Percentiles rank a stretch among this genome's conserved stretches.
These are phyloP conservation scores for Odontophorus gujanensis DNA, from an alignment of 2,113 vertebrate genomes.

Conservation along the genomic window DNA sequence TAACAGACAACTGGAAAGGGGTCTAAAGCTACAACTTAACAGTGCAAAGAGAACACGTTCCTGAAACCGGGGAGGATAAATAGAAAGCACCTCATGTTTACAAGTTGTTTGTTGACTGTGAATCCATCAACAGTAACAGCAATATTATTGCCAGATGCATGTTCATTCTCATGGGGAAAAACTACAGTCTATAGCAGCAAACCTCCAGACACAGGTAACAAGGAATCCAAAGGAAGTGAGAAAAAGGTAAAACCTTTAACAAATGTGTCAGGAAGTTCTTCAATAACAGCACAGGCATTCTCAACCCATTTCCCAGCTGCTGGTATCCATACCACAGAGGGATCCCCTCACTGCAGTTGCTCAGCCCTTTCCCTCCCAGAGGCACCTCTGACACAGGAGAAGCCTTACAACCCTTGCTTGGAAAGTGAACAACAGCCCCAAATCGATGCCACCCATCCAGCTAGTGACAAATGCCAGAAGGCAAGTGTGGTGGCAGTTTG, in stretches of 20 bases:
- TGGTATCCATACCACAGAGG: not conserved
- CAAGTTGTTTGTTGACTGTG: not conserved
- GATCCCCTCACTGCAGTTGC: not conserved
- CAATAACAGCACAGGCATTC: not conserved
- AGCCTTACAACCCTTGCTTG: fast-evolving
- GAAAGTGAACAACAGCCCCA: not conserved
- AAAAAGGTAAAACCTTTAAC: constrained; percentile 15
- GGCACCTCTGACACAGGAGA: not conserved
- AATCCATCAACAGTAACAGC: not conserved
- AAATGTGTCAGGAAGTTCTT: constrained; percentile 34
- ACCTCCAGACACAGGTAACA: not conserved
- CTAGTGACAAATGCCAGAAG: not conserved
- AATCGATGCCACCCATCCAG: not conserved
- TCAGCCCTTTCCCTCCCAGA: not conserved
- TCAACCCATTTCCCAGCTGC: not conserved
- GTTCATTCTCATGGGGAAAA: not conserved
- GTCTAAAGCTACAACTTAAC: not conserved
- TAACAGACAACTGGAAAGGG: not conserved
- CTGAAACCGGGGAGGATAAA: not conserved
- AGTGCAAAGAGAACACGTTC: not conserved
- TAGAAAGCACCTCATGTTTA: not conserved
- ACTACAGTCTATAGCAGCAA: not conserved
- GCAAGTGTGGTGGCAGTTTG: not conserved
- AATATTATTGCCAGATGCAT: not conserved
- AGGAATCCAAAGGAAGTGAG: not conserved